Conservation (phyloP, 2,888 invertebrate species). For the Acleris cristana region DNA sequence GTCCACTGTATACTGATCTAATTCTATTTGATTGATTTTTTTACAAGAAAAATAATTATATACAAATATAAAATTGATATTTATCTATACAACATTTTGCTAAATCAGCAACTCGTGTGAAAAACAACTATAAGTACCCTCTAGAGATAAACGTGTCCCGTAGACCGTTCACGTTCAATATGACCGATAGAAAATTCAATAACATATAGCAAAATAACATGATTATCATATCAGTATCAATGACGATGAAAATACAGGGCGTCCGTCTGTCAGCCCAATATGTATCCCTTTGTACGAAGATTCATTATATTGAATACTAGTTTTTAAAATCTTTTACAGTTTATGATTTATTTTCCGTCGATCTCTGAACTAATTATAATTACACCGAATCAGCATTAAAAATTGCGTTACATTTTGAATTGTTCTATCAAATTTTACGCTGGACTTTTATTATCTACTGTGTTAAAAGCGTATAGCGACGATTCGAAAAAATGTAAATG, state of each 20-base stretch:
- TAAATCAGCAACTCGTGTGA: slow-evolving; percentile 60
- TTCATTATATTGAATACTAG: slow-evolving; percentile 23
- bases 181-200: slow-evolving; percentile 54
- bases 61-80: slow-evolving; percentile 81
- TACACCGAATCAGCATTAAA: slow-evolving; percentile 4
- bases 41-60: slow-evolving; percentile 76
- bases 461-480: too few species aligned
- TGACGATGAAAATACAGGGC: slow-evolving; percentile 33
- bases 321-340: slow-evolving; percentile 31
- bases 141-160: slow-evolving; percentile 56
- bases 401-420: neutral
- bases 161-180: slow-evolving; percentile 54
- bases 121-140: slow-evolving; percentile 77
- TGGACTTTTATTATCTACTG: too few species aligned
- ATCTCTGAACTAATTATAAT: slow-evolving; percentile 27
- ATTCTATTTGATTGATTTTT: slow-evolving; percentile 75
- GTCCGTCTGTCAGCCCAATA: slow-evolving; percentile 26
- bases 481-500: too few species aligned
- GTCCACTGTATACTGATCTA: slow-evolving; percentile 66
- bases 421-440: too few species aligned
- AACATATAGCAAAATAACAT: slow-evolving; percentile 49
- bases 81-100: slow-evolving; percentile 72
- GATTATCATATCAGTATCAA: slow-evolving; percentile 36
- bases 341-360: slow-evolving; percentile 27
- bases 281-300: slow-evolving; percentile 37